Evolutionary conservation across 2,797 vertebrate species (phyloP).

Genomic region (Neoniphon sammara): DNA sequence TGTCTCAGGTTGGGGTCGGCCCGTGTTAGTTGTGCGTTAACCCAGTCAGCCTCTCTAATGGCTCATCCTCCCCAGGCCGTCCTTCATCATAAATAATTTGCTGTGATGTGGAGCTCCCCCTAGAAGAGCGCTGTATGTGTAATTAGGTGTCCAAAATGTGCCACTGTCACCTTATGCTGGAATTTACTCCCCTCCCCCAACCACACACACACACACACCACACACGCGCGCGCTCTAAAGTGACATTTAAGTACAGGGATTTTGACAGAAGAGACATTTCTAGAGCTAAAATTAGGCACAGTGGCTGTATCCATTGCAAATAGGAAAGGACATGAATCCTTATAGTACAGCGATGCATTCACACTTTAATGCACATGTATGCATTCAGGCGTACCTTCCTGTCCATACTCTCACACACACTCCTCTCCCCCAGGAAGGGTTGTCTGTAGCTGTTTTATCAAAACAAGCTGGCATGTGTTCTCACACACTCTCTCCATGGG

Average conservation of each 20-base stretch:
- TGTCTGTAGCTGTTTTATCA: conserved; percentile 56
- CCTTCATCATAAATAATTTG: conserved; percentile 30
- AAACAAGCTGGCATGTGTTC: conserved; percentile 32
- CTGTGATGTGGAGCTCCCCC: conserved; percentile 21
- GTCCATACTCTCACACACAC: conserved; percentile 31
- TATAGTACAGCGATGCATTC: conserved; percentile 22
- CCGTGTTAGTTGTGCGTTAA: conserved; percentile 9
- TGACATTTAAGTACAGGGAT: conserved; percentile 43
- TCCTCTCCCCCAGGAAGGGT: conserved; percentile 41
- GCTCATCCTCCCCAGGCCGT: conserved; percentile 11
- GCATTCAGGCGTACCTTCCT: not conserved
- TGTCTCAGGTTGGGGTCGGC: not conserved
- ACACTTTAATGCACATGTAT: conserved; percentile 39
- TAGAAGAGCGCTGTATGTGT: conserved; percentile 5
- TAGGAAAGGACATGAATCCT: conserved; percentile 45
- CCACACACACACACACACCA: too few species aligned
- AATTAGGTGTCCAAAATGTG: conserved; percentile 20
- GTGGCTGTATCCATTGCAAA: conserved; percentile 37
- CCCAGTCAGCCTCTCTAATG: conserved; percentile 24
- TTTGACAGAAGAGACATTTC: conserved; percentile 49
- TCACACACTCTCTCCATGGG: conserved; percentile 24
- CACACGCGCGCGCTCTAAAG: conserved; percentile 13
- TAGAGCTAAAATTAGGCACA: conserved; percentile 56
- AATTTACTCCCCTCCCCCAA: not conserved
- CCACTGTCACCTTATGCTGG: conserved; percentile 2